Evolutionary conservation across 2,888 invertebrate genomes (phyloP), one percentile per base, ranked within the genome.

Genomic region (Oligia latruncula): DNA sequence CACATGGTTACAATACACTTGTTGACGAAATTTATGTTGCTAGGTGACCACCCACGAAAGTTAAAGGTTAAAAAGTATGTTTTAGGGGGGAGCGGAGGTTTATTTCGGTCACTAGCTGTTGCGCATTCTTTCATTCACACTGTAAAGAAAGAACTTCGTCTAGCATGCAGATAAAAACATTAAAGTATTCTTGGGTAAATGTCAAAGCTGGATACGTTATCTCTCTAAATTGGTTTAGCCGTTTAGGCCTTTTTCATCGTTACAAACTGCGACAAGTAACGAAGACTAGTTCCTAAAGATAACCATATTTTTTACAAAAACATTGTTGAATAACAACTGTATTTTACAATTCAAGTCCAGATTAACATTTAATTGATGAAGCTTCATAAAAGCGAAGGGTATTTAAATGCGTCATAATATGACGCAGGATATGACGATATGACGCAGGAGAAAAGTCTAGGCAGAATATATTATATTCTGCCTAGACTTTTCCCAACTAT

Each of bases 21-120:
- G 83, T 84, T 84, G 83, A 76, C 84, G 66, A 80, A 49, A 83
- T 58, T 64, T 52, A 76, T 73, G 83, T 83, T 84, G 83, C 83
- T 83, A 84, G 80, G 83, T 80, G 70, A 84, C 80, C 49, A 52
- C 1, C 23, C 13, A 58, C 66, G 35, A 70, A 66, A 70, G 20
- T 52, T 77, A 49, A 64, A 70, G 72, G 68, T 64, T 62, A 20
- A n/a, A 55, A 40, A 52, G 3, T 20, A 43, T 20, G 20, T 35
- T 35, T 67, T 46, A 20, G 8, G 8, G 5, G 13, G 9, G 9
- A 29, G n/a, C 2, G 29, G 13, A 2, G 5, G 40, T 66, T 49
- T n/a, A 15, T 74, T 75, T 66, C 49, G 17, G 46, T n/a, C 9
- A 6, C 23, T 49, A 67, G 49, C 77, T 66, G 17, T 67, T 40